phyloP scores from a whole-genome alignment of 2,797 vertebrate species.

The Falco naumanni region DNA sequence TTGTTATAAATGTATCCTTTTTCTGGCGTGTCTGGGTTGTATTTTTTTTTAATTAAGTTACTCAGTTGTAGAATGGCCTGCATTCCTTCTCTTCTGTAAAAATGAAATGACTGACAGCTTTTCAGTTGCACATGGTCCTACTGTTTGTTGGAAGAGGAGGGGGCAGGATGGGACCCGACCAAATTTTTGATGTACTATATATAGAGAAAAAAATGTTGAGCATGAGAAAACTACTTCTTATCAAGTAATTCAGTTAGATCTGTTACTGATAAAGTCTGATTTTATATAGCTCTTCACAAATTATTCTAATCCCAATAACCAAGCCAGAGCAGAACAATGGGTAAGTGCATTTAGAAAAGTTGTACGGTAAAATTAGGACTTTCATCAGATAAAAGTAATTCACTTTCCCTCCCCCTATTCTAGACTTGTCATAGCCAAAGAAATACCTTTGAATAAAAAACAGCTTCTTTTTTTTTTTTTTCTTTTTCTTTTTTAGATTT shows the following conservation, averaged over 20 bases:
- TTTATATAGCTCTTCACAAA: background rate
- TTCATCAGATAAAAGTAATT: conserved; percentile 64
- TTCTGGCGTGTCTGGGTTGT: conserved; percentile 28
- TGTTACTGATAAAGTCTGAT: background rate
- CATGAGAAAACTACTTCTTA: background rate
- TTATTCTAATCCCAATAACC: conserved; percentile 13
- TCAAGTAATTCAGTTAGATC: background rate
- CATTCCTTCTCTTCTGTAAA: conserved; percentile 34
- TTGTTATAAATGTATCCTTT: background rate
- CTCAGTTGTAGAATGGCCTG: background rate
- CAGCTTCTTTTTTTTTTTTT: background rate
- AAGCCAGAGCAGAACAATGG: conserved; percentile 20
- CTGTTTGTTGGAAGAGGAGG: background rate
- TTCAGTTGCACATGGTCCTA: background rate
- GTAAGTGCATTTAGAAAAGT: conserved; percentile 28
- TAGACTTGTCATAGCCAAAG: conserved; percentile 32
- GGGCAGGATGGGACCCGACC: background rate
- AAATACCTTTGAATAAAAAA: conserved; percentile 64
- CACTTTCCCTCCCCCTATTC: conserved; percentile 36
- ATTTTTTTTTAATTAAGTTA: conserved; percentile 59
- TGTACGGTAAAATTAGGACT: conserved; percentile 28
- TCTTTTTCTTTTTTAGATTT: background rate
- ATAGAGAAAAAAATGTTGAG: background rate
- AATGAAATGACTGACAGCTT: conserved; percentile 15
- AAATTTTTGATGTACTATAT: background rate